phyloP scores from a whole-genome alignment of 1,140 invertebrate genomes.

The Proales similis region DNA sequence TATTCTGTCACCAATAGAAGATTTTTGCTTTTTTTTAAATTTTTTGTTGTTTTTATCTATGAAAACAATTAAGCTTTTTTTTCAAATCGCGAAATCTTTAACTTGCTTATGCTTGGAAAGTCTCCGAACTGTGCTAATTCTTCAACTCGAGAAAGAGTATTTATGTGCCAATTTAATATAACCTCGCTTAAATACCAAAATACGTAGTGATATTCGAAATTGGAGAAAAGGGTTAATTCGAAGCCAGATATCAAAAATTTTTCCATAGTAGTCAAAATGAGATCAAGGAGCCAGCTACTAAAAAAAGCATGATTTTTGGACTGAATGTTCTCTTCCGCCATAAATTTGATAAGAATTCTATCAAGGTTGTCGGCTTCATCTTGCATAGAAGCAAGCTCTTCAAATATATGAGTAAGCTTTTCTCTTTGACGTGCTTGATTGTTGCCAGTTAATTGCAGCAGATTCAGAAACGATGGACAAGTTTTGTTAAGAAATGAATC shows the following conservation, averaged over 20 bases:
- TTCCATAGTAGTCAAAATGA: slow-evolving; percentile 89
- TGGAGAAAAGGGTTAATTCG: slow-evolving; percentile 85
- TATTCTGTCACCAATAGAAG: slow-evolving; percentile 65
- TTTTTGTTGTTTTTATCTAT: no score
- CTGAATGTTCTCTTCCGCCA: slow-evolving; percentile 62
- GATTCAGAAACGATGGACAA: slow-evolving; percentile 71
- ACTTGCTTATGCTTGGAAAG: slow-evolving; percentile 70
- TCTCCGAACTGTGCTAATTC: no score
- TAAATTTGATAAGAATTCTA: slow-evolving; percentile 67
- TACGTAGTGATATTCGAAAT: slow-evolving; percentile 92
- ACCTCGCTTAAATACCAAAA: slow-evolving; percentile 94
- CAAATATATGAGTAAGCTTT: slow-evolving; percentile 77
- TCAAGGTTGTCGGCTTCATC: slow-evolving; percentile 89
- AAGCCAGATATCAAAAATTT: slow-evolving; percentile 87
- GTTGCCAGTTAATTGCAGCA: slow-evolving; percentile 85
- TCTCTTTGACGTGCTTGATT: slow-evolving; percentile 87
- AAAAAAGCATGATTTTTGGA: slow-evolving; percentile 75
- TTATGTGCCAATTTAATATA: slow-evolving; percentile 83
- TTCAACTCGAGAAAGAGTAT: slow-evolving; percentile 78
- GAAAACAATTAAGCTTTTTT: no score
- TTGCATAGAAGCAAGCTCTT: slow-evolving; percentile 81
- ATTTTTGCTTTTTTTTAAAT: slow-evolving; percentile 26
- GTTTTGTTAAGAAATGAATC: slow-evolving; percentile 80
- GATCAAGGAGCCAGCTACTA: slow-evolving; percentile 89
- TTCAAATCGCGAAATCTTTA: slow-evolving; percentile 41